Evolutionary conservation across 2,797 vertebrate genomes (phyloP).

Genomic region (Acomys russatus): DNA sequence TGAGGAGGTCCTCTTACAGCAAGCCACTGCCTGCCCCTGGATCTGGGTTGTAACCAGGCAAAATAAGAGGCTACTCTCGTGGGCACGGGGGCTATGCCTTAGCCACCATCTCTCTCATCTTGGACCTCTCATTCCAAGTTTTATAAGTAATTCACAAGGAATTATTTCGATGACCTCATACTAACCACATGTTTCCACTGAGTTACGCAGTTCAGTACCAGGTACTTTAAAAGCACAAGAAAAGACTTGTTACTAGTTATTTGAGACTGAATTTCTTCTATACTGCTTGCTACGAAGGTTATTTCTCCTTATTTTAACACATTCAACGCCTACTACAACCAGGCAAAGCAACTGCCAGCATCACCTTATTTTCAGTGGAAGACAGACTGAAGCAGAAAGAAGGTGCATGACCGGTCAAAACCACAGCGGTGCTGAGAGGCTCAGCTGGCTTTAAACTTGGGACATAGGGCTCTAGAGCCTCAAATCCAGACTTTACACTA

Average conservation of each 20-base stretch:
- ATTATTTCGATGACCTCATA: neutral
- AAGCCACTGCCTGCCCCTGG: neutral
- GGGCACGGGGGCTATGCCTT: fast-evolving
- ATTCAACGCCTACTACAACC: neutral
- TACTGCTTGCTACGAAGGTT: neutral
- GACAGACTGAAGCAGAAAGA: neutral
- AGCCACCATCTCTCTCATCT: neutral
- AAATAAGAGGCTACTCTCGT: neutral
- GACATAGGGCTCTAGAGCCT: neutral
- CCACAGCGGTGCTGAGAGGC: neutral
- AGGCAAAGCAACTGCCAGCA: neutral
- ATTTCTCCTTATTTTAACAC: neutral
- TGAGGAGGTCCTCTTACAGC: neutral
- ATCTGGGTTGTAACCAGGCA: neutral
- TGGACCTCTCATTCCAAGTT: neutral
- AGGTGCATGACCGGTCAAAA: neutral
- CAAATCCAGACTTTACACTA: neutral
- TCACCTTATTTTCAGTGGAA: neutral
- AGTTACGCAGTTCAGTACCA: neutral
- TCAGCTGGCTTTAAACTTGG: neutral
- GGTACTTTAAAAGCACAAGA: neutral
- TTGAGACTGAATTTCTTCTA: neutral
- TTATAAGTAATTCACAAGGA: neutral
- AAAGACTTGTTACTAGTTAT: neutral
- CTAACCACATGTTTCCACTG: neutral